Base-by-base conservation (phyloP, 2,888 invertebrate genomes). In the Digitonthophagus gazella region DNA sequence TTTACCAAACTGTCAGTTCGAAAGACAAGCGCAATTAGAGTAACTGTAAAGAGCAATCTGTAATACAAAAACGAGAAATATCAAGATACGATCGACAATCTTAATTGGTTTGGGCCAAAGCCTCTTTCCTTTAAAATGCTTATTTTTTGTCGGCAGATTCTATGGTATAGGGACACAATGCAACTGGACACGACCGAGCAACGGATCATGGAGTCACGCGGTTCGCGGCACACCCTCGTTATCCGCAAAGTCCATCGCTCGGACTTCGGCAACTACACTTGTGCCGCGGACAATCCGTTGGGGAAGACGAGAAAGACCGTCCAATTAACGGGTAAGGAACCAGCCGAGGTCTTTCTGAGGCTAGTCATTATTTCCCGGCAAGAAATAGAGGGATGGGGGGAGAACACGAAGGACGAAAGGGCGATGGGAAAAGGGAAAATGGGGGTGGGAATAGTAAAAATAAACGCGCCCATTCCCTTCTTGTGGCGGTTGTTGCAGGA, bases 231-330 rank as follows among this genome's bases (percentile, higher is more conserved):
- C 80, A 89, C 88, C 18, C 85, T 90, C 75, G 87, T 90, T 81
- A 88, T 90, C 78, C 85, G 89, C 71, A 89, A 89, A 84, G 89
- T 90, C 75, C 87, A 89, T 80, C 84, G 85, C 72, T 86, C 87
- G 74, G 90, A 90, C 83, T 90, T 90, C 80, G 90, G 90, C 75
- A 89, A 89, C 83, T 90, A 90, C 82, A 88, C 88, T 75, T 90
- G 90, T 81, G 87, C 88, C 73, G 90, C 90, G 64, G 89, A 90
- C 80, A 90, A 90, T 83, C 86, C 86, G 78, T 84, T 90, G 75
- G 90, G 90, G 72, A 88, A 88, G 82, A 86, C 87, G 72, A 84
- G 87, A 74, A 88, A 88, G 82, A 88, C 86, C 80, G 85, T 90
- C 72, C 87, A 88, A 82, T 83, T 90, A 77, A 89, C 89, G 80